Evolutionary conservation across 1,140 invertebrate species (phyloP), one percentile per base, ranked within the genome.

Genomic region (Tetramorium simillimum): DNA sequence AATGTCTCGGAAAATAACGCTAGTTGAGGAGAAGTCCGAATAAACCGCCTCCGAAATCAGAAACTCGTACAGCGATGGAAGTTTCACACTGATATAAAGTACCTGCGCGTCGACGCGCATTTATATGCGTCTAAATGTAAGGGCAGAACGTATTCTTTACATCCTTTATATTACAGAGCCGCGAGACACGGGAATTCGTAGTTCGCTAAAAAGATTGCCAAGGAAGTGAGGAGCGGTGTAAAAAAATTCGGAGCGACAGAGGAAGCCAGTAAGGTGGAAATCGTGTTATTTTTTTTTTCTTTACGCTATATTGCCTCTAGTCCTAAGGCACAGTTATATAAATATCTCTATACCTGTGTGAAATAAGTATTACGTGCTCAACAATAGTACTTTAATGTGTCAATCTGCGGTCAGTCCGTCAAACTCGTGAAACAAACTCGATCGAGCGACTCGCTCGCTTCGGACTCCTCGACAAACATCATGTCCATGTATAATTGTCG

Each of bases 271-370:
- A 82, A 82, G 14, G 18, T 73, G 56, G 18, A 84, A 82, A 75
- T 49, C 40, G 80, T 84, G 56, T 84, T n/a, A n/a, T n/a, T n/a
- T n/a, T 21, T 28, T 33, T 33, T 33, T 33, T 33, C 4, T 33
- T 33, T 62, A 85, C 62, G 21, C 81, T 78, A 77, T 75, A 86
- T 75, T 73, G 70, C 69, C 65, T 85, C 84, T 91, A 90, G 43
- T 70, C 51, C 87, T 91, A 91, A 90, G 78, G 89, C 82, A 90
- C 86, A 84, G 72, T 88, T 76, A 90, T 76, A 73, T 78, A 70
- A 75, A 87, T 89, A 37, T 87, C 49, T 78, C 62, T 87, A 85
- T 85, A 69, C 3, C 43, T 87, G 60, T 82, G 70, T 69, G 28
- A 67, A 28, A 77, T 91, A 86, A 88, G 28, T 73, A 49, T 69